Base-by-base conservation (phyloP, 2,888 invertebrate species). In the Agrilus cyanescens region DNA sequence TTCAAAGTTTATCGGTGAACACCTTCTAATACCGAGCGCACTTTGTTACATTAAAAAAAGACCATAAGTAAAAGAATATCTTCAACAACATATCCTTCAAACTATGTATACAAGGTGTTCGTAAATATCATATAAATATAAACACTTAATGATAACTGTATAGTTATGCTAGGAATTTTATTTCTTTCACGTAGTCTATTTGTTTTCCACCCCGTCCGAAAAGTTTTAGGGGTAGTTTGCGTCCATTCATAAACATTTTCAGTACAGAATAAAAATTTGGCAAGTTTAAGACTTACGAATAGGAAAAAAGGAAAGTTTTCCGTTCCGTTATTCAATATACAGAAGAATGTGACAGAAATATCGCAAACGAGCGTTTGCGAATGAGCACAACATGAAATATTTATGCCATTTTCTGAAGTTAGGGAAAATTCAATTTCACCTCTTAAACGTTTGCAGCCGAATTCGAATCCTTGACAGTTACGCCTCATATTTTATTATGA, bases 351-450 rank as follows among this genome's bases (percentile, higher is more conserved):
- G 46, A 49, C 47, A 46, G 46, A 47, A 46, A 43, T 47, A 50
- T 49, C 46, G 47, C 47, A 48, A 48, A 47, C 44, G 46, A 46
- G 46, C 44, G 25, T 25, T 25, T 10, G 50, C 48, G 52, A 52
- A 53, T 49, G 51, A 50, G 50, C 45, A 44, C 46, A 50, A 48
- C 48, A 52, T 53, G 48, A 54, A 53, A 53, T 52, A 53, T 54
- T 49, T 50, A 53, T 53, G 47, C 44, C 31, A 39, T 46, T 47
- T 46, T 50, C 51, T 48, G 51, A 51, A 52, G 52, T 48, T 47
- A 49, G 46, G 41, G 46, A 52, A 25, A 50, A 53, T 52, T 50
- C 50, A 53, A 53, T 53, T 51, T 53, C 42, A 46, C 48, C 48
- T 46, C 46, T 48, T 50, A 52, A 52, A 50, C 52, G 49, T 50